Percentiles rank a stretch among this genome's conserved stretches.
Evolutionary conservation across 2,888 invertebrate species (phyloP).

Genomic region (Quadroppia sp.): DNA sequence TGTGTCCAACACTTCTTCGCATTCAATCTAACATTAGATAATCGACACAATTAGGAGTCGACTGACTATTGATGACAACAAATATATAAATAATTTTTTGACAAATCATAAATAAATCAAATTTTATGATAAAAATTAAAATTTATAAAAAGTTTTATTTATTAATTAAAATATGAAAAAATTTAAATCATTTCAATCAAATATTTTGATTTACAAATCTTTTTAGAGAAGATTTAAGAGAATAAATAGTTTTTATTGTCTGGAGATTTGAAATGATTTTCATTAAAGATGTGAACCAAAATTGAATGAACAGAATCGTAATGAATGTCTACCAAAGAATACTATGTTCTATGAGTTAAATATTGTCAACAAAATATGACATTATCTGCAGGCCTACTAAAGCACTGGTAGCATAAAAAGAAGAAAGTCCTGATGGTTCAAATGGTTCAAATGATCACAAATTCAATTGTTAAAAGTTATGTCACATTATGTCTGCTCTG

Average conservation of each 20-base stretch:
- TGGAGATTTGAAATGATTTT: neutral
- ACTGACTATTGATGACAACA: too few relatives aligned
- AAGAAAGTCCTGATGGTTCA: conserved; percentile 40
- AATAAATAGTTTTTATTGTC: too few relatives aligned
- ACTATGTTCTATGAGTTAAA: neutral
- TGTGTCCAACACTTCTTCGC: conserved; percentile 42
- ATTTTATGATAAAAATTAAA: too few relatives aligned
- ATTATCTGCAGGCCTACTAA: conserved; percentile 1
- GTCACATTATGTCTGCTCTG: conserved; percentile 27
- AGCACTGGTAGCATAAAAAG: conserved; percentile 43
- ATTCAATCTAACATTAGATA: neutral
- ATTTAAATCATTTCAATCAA: too few relatives aligned
- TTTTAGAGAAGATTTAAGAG: too few relatives aligned
- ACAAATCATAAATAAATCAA: too few relatives aligned
- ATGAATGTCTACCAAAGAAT: neutral
- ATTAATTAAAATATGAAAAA: too few relatives aligned
- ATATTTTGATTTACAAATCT: too few relatives aligned
- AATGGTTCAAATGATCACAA: conserved; percentile 21
- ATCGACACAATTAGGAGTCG: neutral
- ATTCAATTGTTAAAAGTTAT: conserved; percentile 33
- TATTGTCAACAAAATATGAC: neutral
- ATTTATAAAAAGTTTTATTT: too few relatives aligned
- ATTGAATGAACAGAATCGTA: too few relatives aligned
- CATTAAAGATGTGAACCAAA: too few relatives aligned
- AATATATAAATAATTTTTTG: too few relatives aligned